Evolutionary conservation across 2,797 vertebrate species (phyloP), one percentile per base, ranked within the genome.

Genomic region (Sphenodon punctatus): DNA sequence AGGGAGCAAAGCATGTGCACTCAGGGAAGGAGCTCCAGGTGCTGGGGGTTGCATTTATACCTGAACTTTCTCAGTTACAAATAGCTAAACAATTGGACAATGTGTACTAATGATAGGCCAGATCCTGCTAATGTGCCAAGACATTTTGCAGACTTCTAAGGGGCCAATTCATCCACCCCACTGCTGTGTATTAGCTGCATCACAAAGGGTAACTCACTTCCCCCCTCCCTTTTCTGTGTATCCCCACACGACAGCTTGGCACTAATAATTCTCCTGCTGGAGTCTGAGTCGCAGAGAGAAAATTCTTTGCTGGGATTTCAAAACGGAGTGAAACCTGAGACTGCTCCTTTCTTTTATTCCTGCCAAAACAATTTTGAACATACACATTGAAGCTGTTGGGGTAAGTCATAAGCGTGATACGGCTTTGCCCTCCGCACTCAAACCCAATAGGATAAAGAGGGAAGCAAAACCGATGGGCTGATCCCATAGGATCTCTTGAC

Each of bases 261-360:
- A 16, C 38, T 25, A 51, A 45, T 27, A 1, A 55, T 12, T 6
- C 10, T 43, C 15, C 64, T 4, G 65, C 34, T 13, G 10, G 27
- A 3, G n/a, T 34, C 4, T 0, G 1, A 2, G 1, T n/a, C 17
- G 42, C 19, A 0, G 4, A 39, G 14, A 34, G n/a, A 41, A 2
- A 6, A 7, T 4, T 36, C n/a, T 2, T 36, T 2, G 7, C 22
- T 2, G 7, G 27, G 25, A 2, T 12, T 45, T 2, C 20, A 23
- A 41, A 49, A 11, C 39, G 41, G 30, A 32, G n/a, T 3, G 2
- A 43, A n/a, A 42, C 6, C 66, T 22, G 43, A 12, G 16, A 32
- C 16, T 1, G 22, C 32, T 60, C 27, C 1, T 16, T 13, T 42
- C n/a, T 4, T 49, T 59, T 66, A 73, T 22, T 66, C 73, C 32